phyloP scores from a whole-genome alignment of 2,113 vertebrate species.

The Motacilla alba region DNA sequence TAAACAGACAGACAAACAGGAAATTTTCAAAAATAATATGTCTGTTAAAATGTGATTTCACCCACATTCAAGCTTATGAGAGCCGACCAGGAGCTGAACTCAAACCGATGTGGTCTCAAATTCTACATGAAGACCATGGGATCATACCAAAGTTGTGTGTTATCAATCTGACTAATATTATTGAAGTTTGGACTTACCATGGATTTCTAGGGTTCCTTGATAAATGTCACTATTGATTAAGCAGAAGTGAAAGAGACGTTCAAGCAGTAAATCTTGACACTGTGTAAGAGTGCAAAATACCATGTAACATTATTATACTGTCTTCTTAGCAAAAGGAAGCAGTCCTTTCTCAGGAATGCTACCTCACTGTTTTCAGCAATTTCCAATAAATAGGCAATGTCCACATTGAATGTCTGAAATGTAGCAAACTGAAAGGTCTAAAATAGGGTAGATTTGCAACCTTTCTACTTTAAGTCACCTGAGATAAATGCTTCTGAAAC shows the following conservation, averaged over 20 bases:
- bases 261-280: not conserved
- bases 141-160: not conserved
- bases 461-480: not conserved
- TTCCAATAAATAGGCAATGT: not conserved
- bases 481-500: not conserved
- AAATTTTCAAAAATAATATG: not conserved
- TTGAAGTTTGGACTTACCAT: not conserved
- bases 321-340: not conserved
- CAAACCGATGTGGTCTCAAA: not conserved
- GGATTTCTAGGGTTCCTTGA: not conserved
- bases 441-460: not conserved
- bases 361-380: not conserved
- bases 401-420: not conserved
- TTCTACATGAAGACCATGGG: not conserved
- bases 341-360: not conserved
- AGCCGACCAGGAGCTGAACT: not conserved
- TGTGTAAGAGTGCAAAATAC: not conserved
- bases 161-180: not conserved
- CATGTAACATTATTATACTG: rapidly evolving
- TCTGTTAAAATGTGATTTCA: not conserved
- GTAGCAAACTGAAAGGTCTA: not conserved
- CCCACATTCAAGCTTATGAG: not conserved
- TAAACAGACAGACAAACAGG: not conserved
- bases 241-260: not conserved
- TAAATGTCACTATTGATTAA: not conserved